Conservation (phyloP, 2,113 vertebrate species). For the Coptodon bakossiorum region DNA sequence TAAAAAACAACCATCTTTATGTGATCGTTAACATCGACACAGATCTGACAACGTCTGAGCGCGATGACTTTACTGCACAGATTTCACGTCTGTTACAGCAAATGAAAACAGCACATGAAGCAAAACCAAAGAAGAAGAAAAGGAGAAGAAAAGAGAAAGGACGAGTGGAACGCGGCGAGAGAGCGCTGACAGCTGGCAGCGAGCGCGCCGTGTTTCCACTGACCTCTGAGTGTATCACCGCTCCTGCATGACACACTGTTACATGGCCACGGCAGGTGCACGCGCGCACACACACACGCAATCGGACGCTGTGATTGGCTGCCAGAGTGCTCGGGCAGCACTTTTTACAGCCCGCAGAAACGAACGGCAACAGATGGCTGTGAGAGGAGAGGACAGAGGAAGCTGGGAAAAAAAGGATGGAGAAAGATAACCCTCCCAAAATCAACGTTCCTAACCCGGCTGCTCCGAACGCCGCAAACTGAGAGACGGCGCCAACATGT, state of each 20-base stretch:
- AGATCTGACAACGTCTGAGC: not conserved
- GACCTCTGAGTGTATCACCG: slow-evolving; percentile 26
- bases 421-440: no score
- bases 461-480: not conserved
- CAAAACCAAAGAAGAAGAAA: not conserved
- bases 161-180: not conserved
- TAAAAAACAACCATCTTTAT: not conserved
- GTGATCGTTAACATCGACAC: fast-evolving
- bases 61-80: not conserved
- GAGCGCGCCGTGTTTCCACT: slow-evolving; percentile 6
- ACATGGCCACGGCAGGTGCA: slow-evolving; percentile 34
- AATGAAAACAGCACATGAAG: not conserved
- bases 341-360: slow-evolving; percentile 46
- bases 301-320: slow-evolving; percentile 10
- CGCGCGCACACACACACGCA: not conserved
- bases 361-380: slow-evolving; percentile 53
- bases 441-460: not conserved
- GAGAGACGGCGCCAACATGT: not conserved
- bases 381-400: not conserved
- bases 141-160: not conserved
- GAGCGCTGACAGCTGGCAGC: slow-evolving; percentile 40
- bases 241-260: slow-evolving; percentile 36
- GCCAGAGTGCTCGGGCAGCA: slow-evolving; percentile 25
- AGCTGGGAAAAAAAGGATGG: not conserved
- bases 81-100: not conserved